A percentile compares a stretch with the other conserved stretches of the same genome.
These are phyloP conservation scores for Rhodinocichla rosea DNA, from an alignment of 2,113 vertebrate genomes.

Conservation along the genomic window DNA sequence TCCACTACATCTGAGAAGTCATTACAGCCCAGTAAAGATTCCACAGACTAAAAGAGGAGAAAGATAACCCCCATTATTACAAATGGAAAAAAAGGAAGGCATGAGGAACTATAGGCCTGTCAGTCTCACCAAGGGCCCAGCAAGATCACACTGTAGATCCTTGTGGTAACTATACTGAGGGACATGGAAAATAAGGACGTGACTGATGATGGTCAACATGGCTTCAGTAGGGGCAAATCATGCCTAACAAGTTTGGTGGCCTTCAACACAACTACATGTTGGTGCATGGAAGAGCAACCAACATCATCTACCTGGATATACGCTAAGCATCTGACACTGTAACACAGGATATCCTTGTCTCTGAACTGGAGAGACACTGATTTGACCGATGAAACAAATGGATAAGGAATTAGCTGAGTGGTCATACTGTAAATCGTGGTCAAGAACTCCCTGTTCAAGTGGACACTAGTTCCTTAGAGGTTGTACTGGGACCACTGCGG, in stretches of 20 bases:
- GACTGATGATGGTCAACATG: not conserved
- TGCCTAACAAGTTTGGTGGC: not conserved
- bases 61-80: not conserved
- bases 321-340: not conserved
- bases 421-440: not conserved
- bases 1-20: not conserved
- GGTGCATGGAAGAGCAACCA: not conserved
- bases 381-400: not conserved
- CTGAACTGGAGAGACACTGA: not conserved
- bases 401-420: not conserved
- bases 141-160: not conserved
- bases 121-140: not conserved
- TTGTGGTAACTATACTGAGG: not conserved
- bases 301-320: not conserved
- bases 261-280: not conserved
- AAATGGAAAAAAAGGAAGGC: not conserved
- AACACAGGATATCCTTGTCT: not conserved
- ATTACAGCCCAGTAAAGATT: not conserved
- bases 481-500: rapidly evolving
- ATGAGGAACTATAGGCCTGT: not conserved
- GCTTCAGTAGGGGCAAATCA: not conserved
- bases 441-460: not conserved
- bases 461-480: not conserved
- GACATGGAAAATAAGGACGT: not conserved
- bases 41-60: not conserved